These are phyloP conservation scores for Tachina lurida DNA, from an alignment of 2,888 invertebrate species.

Conservation along the genomic window DNA sequence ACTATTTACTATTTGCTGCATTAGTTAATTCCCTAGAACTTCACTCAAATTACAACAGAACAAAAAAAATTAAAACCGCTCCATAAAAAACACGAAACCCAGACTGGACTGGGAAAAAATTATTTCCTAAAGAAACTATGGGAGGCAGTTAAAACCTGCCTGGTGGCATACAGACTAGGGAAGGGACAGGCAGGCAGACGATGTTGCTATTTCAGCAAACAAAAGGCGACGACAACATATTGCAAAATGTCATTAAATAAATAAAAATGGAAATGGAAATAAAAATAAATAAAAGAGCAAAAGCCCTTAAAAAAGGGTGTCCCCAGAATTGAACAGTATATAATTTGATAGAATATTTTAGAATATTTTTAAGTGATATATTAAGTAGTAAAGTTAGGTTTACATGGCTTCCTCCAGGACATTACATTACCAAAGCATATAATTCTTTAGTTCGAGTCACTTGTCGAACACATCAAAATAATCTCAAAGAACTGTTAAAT, in stretches of 20 bases:
- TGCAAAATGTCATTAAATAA: slow-evolving; percentile 54
- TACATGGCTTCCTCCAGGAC: too few relatives aligned
- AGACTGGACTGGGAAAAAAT: neutral
- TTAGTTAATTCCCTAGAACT: slow-evolving; percentile 68
- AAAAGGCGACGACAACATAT: slow-evolving; percentile 45
- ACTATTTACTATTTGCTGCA: slow-evolving; percentile 36
- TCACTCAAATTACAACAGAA: slow-evolving; percentile 55
- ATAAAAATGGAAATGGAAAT: neutral
- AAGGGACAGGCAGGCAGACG: neutral
- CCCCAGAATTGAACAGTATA: too few relatives aligned
- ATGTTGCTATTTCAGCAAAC: slow-evolving; percentile 10
- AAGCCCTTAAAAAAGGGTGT: slow-evolving; percentile 14
- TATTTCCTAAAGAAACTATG: neutral
- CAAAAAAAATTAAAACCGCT: neutral
- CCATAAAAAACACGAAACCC: slow-evolving; percentile 5
- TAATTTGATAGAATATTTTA: too few relatives aligned
- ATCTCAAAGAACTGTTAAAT: too few relatives aligned
- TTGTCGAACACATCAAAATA: too few relatives aligned
- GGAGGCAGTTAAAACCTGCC: neutral
- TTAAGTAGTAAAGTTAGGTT: too few relatives aligned
- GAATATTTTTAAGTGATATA: too few relatives aligned
- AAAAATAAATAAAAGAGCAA: slow-evolving; percentile 49
- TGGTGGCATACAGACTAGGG: neutral
- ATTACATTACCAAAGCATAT: too few relatives aligned
- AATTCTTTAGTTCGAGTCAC: too few relatives aligned